A percentile compares a stretch with the other conserved stretches of the same genome.
These are phyloP conservation scores for Campylomormyrus numenius DNA, from an alignment of 2,113 vertebrate genomes.

Conservation along the genomic window DNA sequence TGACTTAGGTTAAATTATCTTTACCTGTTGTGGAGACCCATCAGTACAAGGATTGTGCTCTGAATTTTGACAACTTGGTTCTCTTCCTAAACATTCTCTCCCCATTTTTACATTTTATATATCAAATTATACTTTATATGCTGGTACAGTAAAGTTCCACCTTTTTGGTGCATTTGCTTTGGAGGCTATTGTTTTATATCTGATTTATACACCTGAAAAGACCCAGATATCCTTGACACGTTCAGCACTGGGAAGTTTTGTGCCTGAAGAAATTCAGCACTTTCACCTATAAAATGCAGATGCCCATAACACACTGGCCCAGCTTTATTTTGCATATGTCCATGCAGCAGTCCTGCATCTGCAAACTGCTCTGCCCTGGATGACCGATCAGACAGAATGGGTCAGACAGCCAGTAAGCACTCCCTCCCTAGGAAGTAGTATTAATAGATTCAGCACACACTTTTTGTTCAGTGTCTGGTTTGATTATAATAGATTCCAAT, in stretches of 20 bases:
- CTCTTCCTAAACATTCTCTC: not conserved
- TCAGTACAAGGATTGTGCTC: not conserved
- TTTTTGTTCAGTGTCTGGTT: not conserved
- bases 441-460: not conserved
- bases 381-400: not conserved
- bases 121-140: not conserved
- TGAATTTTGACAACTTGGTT: not conserved
- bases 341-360: not conserved
- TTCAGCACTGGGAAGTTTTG: not conserved
- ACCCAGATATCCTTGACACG: not conserved
- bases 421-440: not conserved
- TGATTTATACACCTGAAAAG: not conserved
- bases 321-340: not conserved
- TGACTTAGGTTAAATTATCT: not conserved
- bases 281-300: not conserved
- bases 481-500: not conserved
- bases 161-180: not conserved
- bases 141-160: not conserved
- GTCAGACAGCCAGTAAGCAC: not conserved
- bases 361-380: not conserved
- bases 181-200: not conserved
- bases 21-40: not conserved
- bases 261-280: not conserved
- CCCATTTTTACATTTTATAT: not conserved
- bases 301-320: not conserved